Evolutionary conservation across 2,797 vertebrate species (phyloP), one percentile per base, ranked within the genome.

Genomic region (Chrysocyon brachyurus): DNA sequence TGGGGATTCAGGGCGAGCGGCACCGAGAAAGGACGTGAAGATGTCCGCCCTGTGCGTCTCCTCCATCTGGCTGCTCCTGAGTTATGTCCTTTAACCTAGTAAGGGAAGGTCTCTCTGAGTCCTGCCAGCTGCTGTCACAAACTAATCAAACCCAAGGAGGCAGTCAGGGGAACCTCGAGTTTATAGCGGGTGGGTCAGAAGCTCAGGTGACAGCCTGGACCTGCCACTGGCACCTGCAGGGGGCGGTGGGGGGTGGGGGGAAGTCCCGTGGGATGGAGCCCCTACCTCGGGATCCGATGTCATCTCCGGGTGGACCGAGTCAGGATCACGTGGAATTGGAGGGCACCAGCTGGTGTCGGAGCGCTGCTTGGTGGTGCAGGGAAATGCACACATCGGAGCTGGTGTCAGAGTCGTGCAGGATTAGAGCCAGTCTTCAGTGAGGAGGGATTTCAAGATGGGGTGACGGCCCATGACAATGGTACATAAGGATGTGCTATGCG

Each of bases 401-500:
- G 40, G 46, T 28, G 22, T 77, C 57, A 19, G 10, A 26, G 52
- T 63, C 46, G 0, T 64, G 17, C 52, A 36, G 11, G 22, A 28
- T 36, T 28, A 82, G 54, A 11, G 5, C 26, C 24, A 1, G 8
- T 15, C 49, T 16, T 19, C 2, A 1, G 15, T 10, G 5, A 88
- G 46, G 72, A 61, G 14, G 21, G n/a, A 12, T 21, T 54, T 10
- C 2, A 63, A 28, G 49, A 12, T 6, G 68, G 59, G 63, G 28
- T 19, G 52, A 24, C 19, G 0, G 0, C 5, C 0, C 0, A 21
- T 10, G 24, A 15, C 22, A 7, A 7, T 12, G 0, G 5, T 2
- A 14, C 14, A 6, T 6, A 24, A 8, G 33, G 26, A 8, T 0
- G 0, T 4, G 40, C 10, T 3, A 0, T 12, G 3, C 5, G 33